phyloP scores from a whole-genome alignment of 2,797 vertebrate species.

The Falco columbarius region DNA sequence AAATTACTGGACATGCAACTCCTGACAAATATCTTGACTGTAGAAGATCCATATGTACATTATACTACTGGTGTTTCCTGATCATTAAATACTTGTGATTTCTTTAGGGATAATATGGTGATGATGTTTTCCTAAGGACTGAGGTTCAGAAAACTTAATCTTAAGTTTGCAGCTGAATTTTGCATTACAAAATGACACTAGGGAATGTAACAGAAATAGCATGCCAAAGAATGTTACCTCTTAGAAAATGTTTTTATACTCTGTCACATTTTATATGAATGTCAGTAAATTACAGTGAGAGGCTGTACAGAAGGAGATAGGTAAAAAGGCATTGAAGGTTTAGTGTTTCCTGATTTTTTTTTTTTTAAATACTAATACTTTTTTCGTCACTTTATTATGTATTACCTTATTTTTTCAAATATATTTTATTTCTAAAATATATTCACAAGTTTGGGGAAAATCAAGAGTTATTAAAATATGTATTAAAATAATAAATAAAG shows the following conservation, averaged over 20 bases:
- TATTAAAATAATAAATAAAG: neutral
- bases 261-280: slow-evolving; percentile 20
- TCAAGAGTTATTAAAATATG: neutral
- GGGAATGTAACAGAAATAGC: neutral
- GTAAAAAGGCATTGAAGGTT: neutral
- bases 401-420: neutral
- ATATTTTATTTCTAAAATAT: neutral
- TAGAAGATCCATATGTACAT: neutral
- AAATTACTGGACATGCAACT: neutral
- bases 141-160: neutral
- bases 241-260: slow-evolving; percentile 14
- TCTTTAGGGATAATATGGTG: neutral
- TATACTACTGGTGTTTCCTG: neutral
- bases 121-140: neutral
- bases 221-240: slow-evolving; percentile 3
- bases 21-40: neutral
- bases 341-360: neutral
- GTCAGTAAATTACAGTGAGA: slow-evolving; percentile 12
- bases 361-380: neutral
- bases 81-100: neutral
- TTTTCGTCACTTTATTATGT: neutral
- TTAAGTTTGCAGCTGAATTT: neutral
- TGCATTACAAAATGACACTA: neutral
- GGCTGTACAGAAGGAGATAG: neutral
- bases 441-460: neutral